These are phyloP conservation scores for Beaufortia kweichowensis DNA, from an alignment of 2,113 vertebrate species.

Conservation along the genomic window DNA sequence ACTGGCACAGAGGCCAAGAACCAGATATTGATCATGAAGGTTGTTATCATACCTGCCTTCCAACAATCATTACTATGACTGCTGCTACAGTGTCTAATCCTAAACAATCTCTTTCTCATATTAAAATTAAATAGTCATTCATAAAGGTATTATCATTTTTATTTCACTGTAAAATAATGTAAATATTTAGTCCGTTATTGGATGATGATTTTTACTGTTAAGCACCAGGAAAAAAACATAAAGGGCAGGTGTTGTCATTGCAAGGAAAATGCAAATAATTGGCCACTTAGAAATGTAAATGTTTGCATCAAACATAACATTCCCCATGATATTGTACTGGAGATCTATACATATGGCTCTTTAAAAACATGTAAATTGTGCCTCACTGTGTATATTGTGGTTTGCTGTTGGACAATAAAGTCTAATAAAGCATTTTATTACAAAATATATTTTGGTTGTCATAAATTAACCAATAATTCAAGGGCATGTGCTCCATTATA, in stretches of 20 bases:
- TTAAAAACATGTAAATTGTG: slow-evolving; percentile 38
- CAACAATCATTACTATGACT: slow-evolving; percentile 79
- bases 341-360: slow-evolving; percentile 4
- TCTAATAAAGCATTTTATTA: slow-evolving; percentile 22
- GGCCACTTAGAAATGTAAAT: too few species aligned
- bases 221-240: background rate
- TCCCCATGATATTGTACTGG: background rate
- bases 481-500: too few species aligned
- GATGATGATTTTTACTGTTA: too few species aligned
- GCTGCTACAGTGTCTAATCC: background rate
- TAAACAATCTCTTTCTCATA: background rate
- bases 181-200: too few species aligned
- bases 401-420: slow-evolving; percentile 44
- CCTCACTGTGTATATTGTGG: slow-evolving; percentile 41
- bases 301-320: background rate
- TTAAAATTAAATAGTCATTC: background rate
- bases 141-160: too few species aligned
- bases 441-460: background rate
- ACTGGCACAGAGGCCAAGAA: slow-evolving; percentile 89
- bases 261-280: too few species aligned
- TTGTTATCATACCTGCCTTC: slow-evolving; percentile 89
- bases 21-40: slow-evolving; percentile 89
- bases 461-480: background rate
- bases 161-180: too few species aligned
- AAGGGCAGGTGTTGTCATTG: too few species aligned